A percentile compares a stretch with the other conserved stretches of the same genome.
phyloP scores from a whole-genome alignment of 2,797 vertebrate species.

The Mionectes olivaceus region DNA sequence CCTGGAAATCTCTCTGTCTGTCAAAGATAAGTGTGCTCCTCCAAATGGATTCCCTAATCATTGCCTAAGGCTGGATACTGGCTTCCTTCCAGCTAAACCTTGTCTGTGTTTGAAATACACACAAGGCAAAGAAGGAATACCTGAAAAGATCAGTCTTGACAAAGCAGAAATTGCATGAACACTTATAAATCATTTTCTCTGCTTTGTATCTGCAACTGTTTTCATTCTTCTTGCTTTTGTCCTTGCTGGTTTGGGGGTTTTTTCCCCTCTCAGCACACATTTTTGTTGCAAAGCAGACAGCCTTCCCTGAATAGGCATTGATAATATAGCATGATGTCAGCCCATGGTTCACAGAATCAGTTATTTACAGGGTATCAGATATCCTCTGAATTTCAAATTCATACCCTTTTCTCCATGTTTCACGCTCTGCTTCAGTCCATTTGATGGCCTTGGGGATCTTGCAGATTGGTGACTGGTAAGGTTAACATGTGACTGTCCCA shows the following conservation, averaged over 20 bases:
- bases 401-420: neutral
- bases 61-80: slow-evolving; percentile 59
- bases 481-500: neutral
- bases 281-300: slow-evolving; percentile 44
- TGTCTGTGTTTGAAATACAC: slow-evolving; percentile 52
- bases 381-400: slow-evolving; percentile 16
- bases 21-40: slow-evolving; percentile 65
- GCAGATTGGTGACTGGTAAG: neutral
- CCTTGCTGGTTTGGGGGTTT: neutral
- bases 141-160: slow-evolving; percentile 60
- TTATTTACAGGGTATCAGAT: slow-evolving; percentile 54
- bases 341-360: neutral
- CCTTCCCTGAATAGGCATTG: slow-evolving; percentile 11
- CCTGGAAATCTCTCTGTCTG: slow-evolving; percentile 60
- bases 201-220: slow-evolving; percentile 48
- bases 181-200: slow-evolving; percentile 50
- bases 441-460: neutral
- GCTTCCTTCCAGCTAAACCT: slow-evolving; percentile 64
- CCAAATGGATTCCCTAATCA: slow-evolving; percentile 66
- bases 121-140: slow-evolving; percentile 52
- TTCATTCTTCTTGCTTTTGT: slow-evolving; percentile 58
- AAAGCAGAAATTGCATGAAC: slow-evolving; percentile 45
- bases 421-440: neutral
- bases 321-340: slow-evolving; percentile 47
- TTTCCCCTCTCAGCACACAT: neutral